Evolutionary conservation across 2,797 vertebrate species (phyloP).

Genomic region (Heliangelus exortis): DNA sequence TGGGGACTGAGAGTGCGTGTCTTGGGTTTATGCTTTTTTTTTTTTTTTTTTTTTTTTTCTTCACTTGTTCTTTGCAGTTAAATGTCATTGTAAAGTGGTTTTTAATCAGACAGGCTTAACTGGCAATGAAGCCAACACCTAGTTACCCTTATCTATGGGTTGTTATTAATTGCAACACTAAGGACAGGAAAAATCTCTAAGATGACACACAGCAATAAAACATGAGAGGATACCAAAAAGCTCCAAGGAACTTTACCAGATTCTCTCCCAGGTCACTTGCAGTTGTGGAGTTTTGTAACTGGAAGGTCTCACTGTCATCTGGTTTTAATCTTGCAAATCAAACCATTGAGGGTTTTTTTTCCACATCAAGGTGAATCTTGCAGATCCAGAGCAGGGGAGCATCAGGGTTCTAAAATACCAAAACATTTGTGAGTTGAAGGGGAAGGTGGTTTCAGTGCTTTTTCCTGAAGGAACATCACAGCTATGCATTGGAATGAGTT

Average conservation of each 20-base stretch:
- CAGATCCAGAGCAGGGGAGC: rapidly evolving
- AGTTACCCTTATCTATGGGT: not conserved
- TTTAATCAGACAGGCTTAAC: constrained; percentile 32
- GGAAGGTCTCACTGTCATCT: not conserved
- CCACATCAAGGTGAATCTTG: not conserved
- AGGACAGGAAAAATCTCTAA: not conserved
- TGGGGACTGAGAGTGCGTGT: not conserved
- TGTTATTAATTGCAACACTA: constrained; percentile 37
- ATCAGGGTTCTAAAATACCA: not conserved
- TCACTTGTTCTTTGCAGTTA: not conserved
- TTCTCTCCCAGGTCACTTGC: not conserved
- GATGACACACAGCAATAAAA: not conserved
- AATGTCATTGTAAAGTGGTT: constrained; percentile 13
- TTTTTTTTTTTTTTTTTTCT: not conserved
- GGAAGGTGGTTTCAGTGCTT: not conserved
- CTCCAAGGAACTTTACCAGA: not conserved
- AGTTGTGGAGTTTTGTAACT: not conserved
- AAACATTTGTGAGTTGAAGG: not conserved
- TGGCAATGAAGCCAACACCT: not conserved
- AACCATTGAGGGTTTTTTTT: not conserved
- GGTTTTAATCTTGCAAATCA: not conserved
- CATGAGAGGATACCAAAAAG: not conserved
- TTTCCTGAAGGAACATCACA: not conserved
- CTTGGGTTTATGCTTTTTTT: not conserved
- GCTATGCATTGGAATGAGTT: not conserved